phyloP scores from a whole-genome alignment of 30 jellyfish, hydroid and myxozoan species.

The Catostylus mosaicus region DNA sequence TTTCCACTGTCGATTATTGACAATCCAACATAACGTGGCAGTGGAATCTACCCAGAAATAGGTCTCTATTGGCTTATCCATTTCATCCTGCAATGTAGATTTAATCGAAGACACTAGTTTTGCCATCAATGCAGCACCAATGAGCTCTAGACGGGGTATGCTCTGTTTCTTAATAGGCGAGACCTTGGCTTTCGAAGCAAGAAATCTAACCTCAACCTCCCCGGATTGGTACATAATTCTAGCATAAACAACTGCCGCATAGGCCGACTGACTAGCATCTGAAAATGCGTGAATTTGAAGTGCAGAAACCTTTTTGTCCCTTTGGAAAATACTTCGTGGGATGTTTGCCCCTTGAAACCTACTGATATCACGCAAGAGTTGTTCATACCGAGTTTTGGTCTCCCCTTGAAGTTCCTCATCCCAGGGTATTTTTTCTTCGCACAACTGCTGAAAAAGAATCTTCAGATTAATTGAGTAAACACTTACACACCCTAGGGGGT shows the following conservation, averaged over 20 bases:
- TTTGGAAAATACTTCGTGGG: not conserved
- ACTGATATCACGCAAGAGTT: not conserved
- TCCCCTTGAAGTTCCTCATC: slow-evolving; percentile 53
- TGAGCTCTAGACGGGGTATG: slow-evolving; percentile 33
- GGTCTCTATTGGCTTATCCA: not conserved
- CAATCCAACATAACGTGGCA: slow-evolving; percentile 23
- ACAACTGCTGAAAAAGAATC: slow-evolving; percentile 51
- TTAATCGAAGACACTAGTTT: not conserved
- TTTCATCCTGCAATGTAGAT: slow-evolving; percentile 6
- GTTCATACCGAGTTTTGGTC: not conserved
- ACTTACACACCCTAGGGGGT: slow-evolving; percentile 67
- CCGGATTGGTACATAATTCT: slow-evolving; percentile 11
- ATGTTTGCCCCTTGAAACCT: slow-evolving; percentile 6
- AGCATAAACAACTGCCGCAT: slow-evolving; percentile 42
- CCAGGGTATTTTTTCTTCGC: slow-evolving; percentile 52
- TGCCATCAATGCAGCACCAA: slow-evolving; percentile 16
- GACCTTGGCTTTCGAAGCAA: slow-evolving; percentile 33
- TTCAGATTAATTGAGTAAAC: slow-evolving; percentile 33
- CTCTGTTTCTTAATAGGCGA: slow-evolving; percentile 28
- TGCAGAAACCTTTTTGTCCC: not conserved
- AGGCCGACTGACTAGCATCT: slow-evolving; percentile 47
- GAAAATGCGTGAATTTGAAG: slow-evolving; percentile 30
- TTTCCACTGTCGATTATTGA: slow-evolving; percentile 2
- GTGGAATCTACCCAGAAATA: slow-evolving; percentile 20
- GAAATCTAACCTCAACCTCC: slow-evolving; percentile 13